Evolutionary conservation across 2,888 invertebrate species (phyloP), one percentile per base, ranked within the genome.

Genomic region (Noctuana brunneofusca): DNA sequence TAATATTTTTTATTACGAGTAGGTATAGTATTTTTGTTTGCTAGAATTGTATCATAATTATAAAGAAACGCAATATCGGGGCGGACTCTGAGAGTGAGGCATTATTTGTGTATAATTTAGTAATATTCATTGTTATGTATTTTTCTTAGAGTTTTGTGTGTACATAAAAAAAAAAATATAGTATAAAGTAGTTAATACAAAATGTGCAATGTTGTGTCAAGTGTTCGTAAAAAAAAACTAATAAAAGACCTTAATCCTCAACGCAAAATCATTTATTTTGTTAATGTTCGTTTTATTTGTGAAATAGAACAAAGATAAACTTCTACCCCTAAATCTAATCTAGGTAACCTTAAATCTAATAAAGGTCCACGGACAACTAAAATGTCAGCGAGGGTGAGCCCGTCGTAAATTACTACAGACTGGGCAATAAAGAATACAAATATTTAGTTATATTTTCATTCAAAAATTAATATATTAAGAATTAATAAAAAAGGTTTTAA

Each of bases 271-370:
- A 41, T 41, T 41, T 41, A 46, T 22, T 46, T 20, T 22, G 20
- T 8, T 12, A 56, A 41, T 43, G 16, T 56, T 24, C 56, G n/a
- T 56, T 56, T 50, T 59, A 59, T 59, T 58, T 22, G 14, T 9
- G 18, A 53, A 53, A 53, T 22, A 18, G 41, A 50, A 50, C 32
- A 48, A 43, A 43, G 32, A 43, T 43, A 53, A 53, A 30, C 41
- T 43, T 52, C 32, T 14, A 41, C 53, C 46, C 53, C 32, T 59
- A 59, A 53, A 60, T 53, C 53, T 54, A 60, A 60, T 54, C 59
- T 60, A 60, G 59, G 46, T 53, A 54, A 60, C 59, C 59, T 54
- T 60, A 60, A 60, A 60, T 60, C 59, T 54, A 60, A 53, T 59
- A 59, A 59, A 59, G 59, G 59, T 59, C 53, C 53, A 46, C 38